Conservation (phyloP, 1,140 invertebrate species). For the Phymastichus coffea region DNA sequence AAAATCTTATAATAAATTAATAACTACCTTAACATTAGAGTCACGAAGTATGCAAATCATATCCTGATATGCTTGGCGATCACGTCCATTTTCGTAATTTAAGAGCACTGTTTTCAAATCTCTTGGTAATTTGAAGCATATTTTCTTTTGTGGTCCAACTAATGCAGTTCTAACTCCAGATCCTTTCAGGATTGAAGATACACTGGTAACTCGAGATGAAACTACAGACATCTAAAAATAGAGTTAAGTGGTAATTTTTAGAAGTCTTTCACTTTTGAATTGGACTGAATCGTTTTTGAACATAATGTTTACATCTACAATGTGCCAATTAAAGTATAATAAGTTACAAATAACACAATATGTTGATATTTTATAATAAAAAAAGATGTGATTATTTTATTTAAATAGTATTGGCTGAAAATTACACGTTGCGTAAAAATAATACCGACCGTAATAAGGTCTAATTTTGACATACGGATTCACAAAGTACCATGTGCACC, state of each 20-base stretch:
- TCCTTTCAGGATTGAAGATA: slow-evolving; percentile 48
- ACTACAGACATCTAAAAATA: slow-evolving; percentile 50
- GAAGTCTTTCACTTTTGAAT: slow-evolving; percentile 11
- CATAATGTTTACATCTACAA: no score
- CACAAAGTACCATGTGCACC: no score
- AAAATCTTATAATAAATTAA: background rate
- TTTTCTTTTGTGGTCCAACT: slow-evolving; percentile 35
- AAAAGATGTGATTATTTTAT: background rate
- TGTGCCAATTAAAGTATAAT: no score
- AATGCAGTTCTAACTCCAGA: slow-evolving; percentile 40
- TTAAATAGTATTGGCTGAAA: background rate
- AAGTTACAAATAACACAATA: no score
- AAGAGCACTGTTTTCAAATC: slow-evolving; percentile 44
- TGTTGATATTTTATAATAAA: background rate
- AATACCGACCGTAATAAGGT: no score
- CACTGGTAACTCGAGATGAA: slow-evolving; percentile 46
- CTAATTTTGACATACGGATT: no score
- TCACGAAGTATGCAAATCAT: slow-evolving; percentile 49
- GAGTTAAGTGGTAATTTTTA: slow-evolving; percentile 14
- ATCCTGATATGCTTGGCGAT: slow-evolving; percentile 46
- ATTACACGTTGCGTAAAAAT: no score
- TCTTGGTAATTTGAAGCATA: slow-evolving; percentile 47
- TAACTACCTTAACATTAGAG: slow-evolving; percentile 44
- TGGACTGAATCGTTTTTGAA: slow-evolving; percentile 4
- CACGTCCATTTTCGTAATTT: slow-evolving; percentile 39